Evolutionary conservation across 1,140 invertebrate species (phyloP), one percentile per base, ranked within the genome.

Genomic region (Brachionus angularis): DNA sequence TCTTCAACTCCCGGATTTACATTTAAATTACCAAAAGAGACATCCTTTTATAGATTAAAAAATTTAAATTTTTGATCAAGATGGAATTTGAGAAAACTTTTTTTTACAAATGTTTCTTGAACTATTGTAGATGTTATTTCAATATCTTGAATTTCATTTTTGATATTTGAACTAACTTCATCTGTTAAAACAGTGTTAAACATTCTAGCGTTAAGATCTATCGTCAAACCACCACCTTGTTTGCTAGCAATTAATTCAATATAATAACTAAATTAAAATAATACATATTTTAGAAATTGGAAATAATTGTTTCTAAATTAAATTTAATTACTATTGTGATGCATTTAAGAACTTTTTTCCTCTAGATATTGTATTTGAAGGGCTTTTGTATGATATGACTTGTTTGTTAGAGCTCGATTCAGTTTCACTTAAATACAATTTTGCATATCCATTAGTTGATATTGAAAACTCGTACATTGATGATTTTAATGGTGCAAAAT

Each of bases 61-160:
- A 18, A 12, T 29, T 5, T 21, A 14, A 21, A 16, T 34, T 4
- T 53, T 12, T 12, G 2, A 33, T 34, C 25, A 23, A 36, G 1
- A n/a, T 29, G n/a, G 2, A 3, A 55, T 1, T 21, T 31, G 23
- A 61, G 34, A 61, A 12, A 61, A 10, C n/a, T n/a, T n/a, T 42
- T 10, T 10, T 16, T 61, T 61, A 47, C 42, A 67, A 47, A 67
- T 27, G 42, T 8, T 47, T 67, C 62, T 2, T 3, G 27, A 23
- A 5, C 23, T 46, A 47, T 0, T 7, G 14, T 33, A 34, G 62
- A 67, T n/a, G 23, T 23, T 8, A 67, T 50, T 27, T 67, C 62
- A 47, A 67, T 67, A 29, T 46, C 42, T 67, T 67, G 62, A 27
- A 67, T 33, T 25, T 67, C 42, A 67, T 67, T 67, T 8, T 27